Evolutionary conservation across 1,140 invertebrate genomes (phyloP).

Genomic region (Neodiprion lecontei): DNA sequence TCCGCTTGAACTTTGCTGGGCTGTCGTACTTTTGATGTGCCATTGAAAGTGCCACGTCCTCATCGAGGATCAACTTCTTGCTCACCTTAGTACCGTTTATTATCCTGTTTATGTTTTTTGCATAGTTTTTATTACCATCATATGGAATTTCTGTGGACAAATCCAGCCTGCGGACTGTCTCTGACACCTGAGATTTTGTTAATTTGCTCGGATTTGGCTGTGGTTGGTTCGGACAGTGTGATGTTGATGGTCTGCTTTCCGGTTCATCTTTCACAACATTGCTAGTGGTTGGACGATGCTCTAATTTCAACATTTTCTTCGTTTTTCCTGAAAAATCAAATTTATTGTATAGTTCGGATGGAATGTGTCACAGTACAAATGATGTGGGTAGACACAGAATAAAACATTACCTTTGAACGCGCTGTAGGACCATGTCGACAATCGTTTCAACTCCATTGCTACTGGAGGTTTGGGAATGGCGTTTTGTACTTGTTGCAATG

Average conservation of each 20-base stretch:
- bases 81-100: constrained; percentile 48
- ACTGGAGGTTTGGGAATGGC: constrained; percentile 48
- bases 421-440: constrained; percentile 57
- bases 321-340: constrained; percentile 41
- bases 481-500: constrained; percentile 46
- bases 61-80: constrained; percentile 40
- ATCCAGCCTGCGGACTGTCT: constrained; percentile 34
- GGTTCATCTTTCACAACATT: background rate
- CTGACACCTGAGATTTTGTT: constrained; percentile 28
- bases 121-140: constrained; percentile 56
- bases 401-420: constrained; percentile 53
- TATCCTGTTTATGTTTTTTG: constrained; percentile 41
- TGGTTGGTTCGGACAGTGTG: constrained; percentile 20
- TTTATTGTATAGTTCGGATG: background rate
- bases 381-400: background rate
- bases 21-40: background rate
- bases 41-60: constrained; percentile 19
- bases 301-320: constrained; percentile 30
- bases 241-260: constrained; percentile 37
- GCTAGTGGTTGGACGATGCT: constrained; percentile 19
- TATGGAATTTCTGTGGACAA: constrained; percentile 36
- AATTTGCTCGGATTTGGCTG: constrained; percentile 23
- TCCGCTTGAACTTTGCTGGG: background rate
- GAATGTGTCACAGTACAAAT: background rate
- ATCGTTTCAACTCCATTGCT: constrained; percentile 45